Conservation (phyloP, 2,888 invertebrate genomes). For the Tricholauxania praeusta region DNA sequence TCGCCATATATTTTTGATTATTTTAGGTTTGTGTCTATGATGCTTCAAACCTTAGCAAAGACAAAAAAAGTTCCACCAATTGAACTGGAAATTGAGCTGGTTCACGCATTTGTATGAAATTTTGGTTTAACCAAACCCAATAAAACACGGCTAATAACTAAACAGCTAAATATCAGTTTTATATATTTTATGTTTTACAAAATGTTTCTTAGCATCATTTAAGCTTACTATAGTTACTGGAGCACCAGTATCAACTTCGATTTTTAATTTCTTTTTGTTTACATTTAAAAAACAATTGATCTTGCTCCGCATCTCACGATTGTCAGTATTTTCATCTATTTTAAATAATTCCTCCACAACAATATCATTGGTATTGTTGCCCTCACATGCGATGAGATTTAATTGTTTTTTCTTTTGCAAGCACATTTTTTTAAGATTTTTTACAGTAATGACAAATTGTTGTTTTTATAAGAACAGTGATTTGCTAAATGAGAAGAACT, state of each 20-base stretch:
- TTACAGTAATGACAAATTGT: constrained; percentile 32
- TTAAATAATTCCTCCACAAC: constrained; percentile 32
- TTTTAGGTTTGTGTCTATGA: too few relatives aligned
- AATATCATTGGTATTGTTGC: neutral
- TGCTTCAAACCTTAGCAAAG: too few relatives aligned
- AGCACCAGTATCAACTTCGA: constrained; percentile 41
- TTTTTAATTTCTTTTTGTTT: constrained; percentile 28
- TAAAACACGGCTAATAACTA: too few relatives aligned
- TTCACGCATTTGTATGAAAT: too few relatives aligned
- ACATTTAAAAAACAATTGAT: constrained; percentile 5
- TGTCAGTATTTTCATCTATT: constrained; percentile 21
- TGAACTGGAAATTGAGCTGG: too few relatives aligned
- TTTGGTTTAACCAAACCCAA: too few relatives aligned
- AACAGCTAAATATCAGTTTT: constrained; percentile 36
- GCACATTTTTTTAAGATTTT: constrained; percentile 37
- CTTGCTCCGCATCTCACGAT: neutral
- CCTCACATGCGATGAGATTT: constrained; percentile 25
- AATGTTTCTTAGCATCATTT: constrained; percentile 38
- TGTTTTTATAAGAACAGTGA: constrained; percentile 5
- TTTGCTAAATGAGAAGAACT: constrained; percentile 28
- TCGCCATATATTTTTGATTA: too few relatives aligned
- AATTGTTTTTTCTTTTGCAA: constrained; percentile 25
- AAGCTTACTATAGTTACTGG: constrained; percentile 40
- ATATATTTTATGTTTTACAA: constrained; percentile 30
- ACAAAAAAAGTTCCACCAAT: too few relatives aligned